Evolutionary conservation across 2,888 invertebrate species (phyloP), one percentile per base, ranked within the genome.

Genomic region (Drosophila heteroneura): DNA sequence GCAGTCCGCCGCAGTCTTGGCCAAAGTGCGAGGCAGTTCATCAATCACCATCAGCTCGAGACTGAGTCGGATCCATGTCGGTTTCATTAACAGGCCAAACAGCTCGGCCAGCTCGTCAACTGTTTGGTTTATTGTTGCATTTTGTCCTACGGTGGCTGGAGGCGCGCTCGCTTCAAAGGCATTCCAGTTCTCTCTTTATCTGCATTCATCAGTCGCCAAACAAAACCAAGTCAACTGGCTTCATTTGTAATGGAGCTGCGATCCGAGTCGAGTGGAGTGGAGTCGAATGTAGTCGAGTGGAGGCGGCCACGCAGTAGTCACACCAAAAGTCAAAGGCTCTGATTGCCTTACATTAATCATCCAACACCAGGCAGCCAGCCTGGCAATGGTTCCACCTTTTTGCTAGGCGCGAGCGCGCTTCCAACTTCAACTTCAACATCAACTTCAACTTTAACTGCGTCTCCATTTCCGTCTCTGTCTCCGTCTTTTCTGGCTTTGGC

Each of bases 151-250:
- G 65, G 63, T 57, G 57, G 64, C 67, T 47, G 14, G 41, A 59
- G 72, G 74, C 80, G 91, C 90, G 57, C 57, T 73, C 78, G 73
- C 89, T 69, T 87, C 86, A 87, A 87, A 87, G 83, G 82, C 89
- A 87, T 87, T 87, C 86, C 86, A 57, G 51, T 26, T 32, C 63
- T 33, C 53, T 82, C 89, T 90, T 89, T 85, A 85, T 85, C 85
- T 85, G 90, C 84, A 85, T 90, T 90, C 85, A 86, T 90, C 85
- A 86, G 85, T 85, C 89, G 90, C 87, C 90, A 85, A 85, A 85
- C 85, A 85, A 90, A 90, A 88, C 78, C 87, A 90, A 86, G 85
- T 89, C 85, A 86, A 90, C 90, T 75, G 90, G 76, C 90, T 86
- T 90, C 90, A 86, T 90, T 86, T 86, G 85, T 86, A 90, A 90